Percentiles rank a stretch among this genome's conserved stretches.
These are phyloP conservation scores for Tolmerus cingulatus DNA, from an alignment of 2,888 invertebrate genomes.

Conservation along the genomic window DNA sequence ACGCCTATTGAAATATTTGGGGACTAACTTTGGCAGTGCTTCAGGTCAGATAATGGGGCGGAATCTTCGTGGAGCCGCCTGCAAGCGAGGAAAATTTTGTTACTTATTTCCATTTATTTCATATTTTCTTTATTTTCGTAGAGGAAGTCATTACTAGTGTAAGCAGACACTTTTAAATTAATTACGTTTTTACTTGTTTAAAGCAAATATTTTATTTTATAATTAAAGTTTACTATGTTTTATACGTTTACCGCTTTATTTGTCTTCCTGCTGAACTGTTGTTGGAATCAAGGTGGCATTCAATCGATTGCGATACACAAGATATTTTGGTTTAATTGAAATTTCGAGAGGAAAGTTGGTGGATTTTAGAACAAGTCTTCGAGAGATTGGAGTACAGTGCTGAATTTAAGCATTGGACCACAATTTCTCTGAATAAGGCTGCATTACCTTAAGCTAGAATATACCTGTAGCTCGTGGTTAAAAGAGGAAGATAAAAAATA, in stretches of 20 bases:
- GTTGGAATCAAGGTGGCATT: neutral
- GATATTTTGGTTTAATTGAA: neutral
- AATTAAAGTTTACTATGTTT: constrained; percentile 39
- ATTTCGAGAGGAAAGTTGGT: neutral
- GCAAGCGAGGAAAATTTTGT: neutral
- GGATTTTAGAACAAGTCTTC: neutral
- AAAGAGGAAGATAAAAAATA: neutral
- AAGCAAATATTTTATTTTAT: constrained; percentile 36
- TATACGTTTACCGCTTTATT: neutral
- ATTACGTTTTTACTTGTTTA: constrained; percentile 40
- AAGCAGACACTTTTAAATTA: constrained; percentile 21
- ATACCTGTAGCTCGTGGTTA: neutral
- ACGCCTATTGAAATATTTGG: neutral
- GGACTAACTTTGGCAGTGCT: neutral
- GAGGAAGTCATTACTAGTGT: constrained; percentile 31
- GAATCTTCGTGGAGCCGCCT: neutral
- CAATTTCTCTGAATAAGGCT: neutral
- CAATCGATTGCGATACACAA: neutral
- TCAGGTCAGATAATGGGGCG: neutral
- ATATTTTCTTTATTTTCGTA: constrained; percentile 24
- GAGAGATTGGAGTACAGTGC: neutral
- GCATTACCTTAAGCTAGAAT: neutral
- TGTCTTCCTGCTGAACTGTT: neutral
- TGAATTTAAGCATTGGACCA: neutral
- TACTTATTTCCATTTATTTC: neutral